Evolutionary conservation across 1,140 invertebrate species (phyloP).

Genomic region (Coelopa frigida): DNA sequence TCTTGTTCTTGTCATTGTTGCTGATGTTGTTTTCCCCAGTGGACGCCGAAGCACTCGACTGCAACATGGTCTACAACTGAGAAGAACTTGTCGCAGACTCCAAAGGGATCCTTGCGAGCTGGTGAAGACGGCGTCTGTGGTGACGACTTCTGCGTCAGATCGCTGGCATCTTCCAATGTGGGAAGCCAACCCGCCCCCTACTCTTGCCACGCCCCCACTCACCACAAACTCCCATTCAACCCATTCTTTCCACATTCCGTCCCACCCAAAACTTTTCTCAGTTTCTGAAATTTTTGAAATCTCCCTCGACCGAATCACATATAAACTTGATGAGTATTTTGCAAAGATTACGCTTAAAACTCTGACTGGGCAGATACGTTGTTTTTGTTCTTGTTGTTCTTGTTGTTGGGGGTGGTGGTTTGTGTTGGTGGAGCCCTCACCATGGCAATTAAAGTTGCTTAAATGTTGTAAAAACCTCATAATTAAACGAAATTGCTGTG

Average conservation of each 20-base stretch:
- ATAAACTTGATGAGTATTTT: background rate
- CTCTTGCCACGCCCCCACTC: too few relatives aligned
- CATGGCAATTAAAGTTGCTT: constrained; percentile 9
- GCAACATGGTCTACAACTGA: too few relatives aligned
- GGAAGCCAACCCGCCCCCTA: too few relatives aligned
- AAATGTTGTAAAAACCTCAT: constrained; percentile 9
- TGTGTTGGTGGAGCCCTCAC: background rate
- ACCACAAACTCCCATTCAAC: too few relatives aligned
- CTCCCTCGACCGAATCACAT: background rate
- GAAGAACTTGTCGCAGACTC: too few relatives aligned
- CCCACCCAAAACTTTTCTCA: background rate
- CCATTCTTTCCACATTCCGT: too few relatives aligned
- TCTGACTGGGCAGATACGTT: background rate
- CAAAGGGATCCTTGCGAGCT: too few relatives aligned
- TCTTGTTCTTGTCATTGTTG: background rate
- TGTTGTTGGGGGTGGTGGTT: background rate
- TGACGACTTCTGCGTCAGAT: too few relatives aligned
- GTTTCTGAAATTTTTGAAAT: background rate
- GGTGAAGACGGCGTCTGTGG: too few relatives aligned
- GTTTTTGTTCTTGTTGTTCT: background rate
- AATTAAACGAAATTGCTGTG: constrained; percentile 7
- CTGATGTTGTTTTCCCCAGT: background rate
- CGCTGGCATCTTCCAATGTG: too few relatives aligned
- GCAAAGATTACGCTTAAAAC: background rate
- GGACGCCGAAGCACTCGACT: too few relatives aligned